phyloP scores from a whole-genome alignment of 1,140 invertebrate species.

The Copidosoma floridanum region DNA sequence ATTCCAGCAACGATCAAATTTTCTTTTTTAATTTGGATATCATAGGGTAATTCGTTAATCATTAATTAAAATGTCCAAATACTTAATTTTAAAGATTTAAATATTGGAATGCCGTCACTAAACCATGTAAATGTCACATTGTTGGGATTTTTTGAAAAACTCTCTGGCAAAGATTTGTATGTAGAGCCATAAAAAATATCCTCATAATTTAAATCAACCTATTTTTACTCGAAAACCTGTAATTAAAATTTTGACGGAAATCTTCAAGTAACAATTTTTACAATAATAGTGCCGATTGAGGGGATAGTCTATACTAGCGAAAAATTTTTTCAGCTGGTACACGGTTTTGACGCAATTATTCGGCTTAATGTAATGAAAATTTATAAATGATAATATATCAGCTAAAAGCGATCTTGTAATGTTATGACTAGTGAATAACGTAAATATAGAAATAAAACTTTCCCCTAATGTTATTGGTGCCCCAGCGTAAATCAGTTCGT shows the following conservation, averaged over 20 bases:
- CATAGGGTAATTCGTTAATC: constrained; percentile 3
- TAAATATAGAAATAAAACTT: background rate
- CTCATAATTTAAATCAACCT: background rate
- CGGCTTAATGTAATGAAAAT: background rate
- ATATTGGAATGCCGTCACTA: background rate
- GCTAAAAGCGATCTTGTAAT: background rate
- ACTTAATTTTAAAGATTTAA: constrained; percentile 1
- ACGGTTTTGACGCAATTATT: background rate
- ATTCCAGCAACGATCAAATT: background rate
- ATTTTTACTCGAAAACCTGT: background rate
- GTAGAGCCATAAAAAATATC: constrained; percentile 6
- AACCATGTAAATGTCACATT: constrained; percentile 7
- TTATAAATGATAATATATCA: background rate
- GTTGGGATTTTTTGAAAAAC: background rate
- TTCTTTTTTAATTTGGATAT: background rate
- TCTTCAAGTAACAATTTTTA: constrained; percentile 18
- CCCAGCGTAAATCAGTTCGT: background rate
- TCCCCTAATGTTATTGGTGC: background rate
- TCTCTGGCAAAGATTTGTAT: background rate
- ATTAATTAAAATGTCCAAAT: constrained; percentile 2
- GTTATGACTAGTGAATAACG: background rate
- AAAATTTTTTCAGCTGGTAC: background rate
- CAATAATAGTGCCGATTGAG: no score
- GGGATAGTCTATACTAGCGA: no score
- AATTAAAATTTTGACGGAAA: constrained; percentile 7